These are phyloP conservation scores for Nycticorax nycticorax DNA, from an alignment of 2,113 vertebrate genomes.

Conservation along the genomic window DNA sequence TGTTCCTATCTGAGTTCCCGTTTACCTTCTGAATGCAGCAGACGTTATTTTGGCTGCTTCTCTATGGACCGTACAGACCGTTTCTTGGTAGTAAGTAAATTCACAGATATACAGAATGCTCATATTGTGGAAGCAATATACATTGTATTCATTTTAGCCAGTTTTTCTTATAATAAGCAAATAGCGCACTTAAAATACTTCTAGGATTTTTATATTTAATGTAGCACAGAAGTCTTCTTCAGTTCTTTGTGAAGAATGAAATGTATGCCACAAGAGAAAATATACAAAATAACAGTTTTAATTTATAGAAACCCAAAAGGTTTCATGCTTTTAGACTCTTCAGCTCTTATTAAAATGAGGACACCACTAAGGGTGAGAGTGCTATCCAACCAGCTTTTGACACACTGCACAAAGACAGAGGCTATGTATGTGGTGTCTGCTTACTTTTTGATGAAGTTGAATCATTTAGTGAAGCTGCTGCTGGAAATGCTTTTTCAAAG, in stretches of 20 bases:
- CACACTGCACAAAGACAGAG: background rate
- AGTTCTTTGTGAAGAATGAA: background rate
- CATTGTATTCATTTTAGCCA: background rate
- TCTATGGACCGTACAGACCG: background rate
- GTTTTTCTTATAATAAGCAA: background rate
- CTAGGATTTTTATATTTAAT: background rate
- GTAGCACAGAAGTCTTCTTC: background rate
- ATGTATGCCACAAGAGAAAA: background rate
- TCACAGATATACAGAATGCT: background rate
- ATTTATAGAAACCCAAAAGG: background rate
- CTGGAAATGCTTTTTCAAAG: background rate
- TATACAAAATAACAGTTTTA: background rate
- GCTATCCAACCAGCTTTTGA: background rate
- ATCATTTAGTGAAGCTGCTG: background rate
- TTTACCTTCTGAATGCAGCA: background rate
- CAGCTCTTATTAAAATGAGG: background rate
- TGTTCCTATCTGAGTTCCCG: background rate
- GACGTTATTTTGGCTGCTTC: constrained; percentile 8
- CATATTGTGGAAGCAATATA: background rate
- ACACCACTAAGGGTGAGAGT: background rate
- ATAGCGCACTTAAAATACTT: background rate
- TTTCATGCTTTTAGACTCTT: background rate
- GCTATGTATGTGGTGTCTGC: background rate
- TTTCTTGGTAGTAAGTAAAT: background rate
- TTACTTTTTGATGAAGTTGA: background rate